phyloP scores from a whole-genome alignment of 92 coral and sea anemone species.

The Nematostella vectensis region DNA sequence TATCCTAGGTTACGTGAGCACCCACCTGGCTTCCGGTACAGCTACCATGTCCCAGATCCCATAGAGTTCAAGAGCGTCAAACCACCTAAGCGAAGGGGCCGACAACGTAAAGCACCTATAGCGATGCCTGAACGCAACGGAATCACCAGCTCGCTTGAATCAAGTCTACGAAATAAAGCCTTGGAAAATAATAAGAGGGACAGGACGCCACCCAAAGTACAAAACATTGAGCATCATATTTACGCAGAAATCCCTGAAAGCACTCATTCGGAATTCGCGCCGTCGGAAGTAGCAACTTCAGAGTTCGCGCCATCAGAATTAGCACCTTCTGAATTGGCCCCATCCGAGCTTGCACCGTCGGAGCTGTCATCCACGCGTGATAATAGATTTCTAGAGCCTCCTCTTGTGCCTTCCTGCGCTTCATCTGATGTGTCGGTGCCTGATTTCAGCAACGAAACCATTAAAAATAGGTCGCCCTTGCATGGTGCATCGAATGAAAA shows the following conservation, averaged over 20 bases:
- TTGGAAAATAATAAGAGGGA: slow-evolving; percentile 11
- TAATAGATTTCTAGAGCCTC: slow-evolving; percentile 17
- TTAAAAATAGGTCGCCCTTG: slow-evolving; percentile 42
- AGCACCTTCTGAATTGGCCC: slow-evolving; percentile 2
- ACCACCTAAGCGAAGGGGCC: slow-evolving; percentile 15
- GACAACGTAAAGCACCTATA: slow-evolving; percentile 41
- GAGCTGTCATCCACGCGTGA: slow-evolving; percentile 38
- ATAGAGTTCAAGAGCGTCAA: slow-evolving; percentile 21
- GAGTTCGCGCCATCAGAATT: not conserved
- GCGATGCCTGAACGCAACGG: slow-evolving; percentile 61
- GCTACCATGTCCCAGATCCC: slow-evolving; percentile 42
- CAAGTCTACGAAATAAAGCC: slow-evolving; percentile 27
- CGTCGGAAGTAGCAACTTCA: slow-evolving; percentile 3
- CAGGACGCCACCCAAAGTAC: not conserved
- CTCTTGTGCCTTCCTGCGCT: slow-evolving; percentile 52
- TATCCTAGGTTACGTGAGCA: slow-evolving; percentile 26
- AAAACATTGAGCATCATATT: not conserved
- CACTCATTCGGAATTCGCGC: slow-evolving; percentile 1
- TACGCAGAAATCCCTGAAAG: not conserved
- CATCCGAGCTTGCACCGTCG: slow-evolving; percentile 47
- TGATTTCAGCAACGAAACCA: not conserved
- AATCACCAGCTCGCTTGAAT: slow-evolving; percentile 43
- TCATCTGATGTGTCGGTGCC: slow-evolving; percentile 69
- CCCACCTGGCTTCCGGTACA: slow-evolving; percentile 63
- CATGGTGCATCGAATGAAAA: slow-evolving; percentile 45